Evolutionary conservation across 2,797 vertebrate genomes (phyloP), one percentile per base, ranked within the genome.

Genomic region (Pachyuromys duprasi): DNA sequence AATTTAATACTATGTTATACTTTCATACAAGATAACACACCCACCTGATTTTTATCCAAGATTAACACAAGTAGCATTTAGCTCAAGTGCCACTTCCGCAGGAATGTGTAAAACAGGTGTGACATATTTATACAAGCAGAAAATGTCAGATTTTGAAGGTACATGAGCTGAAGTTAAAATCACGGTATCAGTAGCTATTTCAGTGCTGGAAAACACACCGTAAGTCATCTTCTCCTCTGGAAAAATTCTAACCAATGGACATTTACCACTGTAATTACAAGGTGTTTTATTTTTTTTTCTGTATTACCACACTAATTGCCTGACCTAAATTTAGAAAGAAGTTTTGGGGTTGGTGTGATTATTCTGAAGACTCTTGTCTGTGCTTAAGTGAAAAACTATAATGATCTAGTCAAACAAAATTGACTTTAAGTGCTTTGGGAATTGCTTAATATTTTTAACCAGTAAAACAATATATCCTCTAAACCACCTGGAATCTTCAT

Each of bases 401-500:
- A 96, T 95, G 89, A 97, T 90, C 60, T 95, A 90, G 69, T 91
- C 86, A 95, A 95, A 94, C 31, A 42, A 95, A 97, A 97, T 92
- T 97, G 95, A 97, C 97, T 97, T 87, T 93, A 97, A 96, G 89
- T 97, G 72, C 93, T 91, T 65, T 93, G 53, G 95, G 87, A 95
- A 95, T 89, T 93, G 80, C 89, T 96, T 96, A 96, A 95, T 96
- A 98, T 95, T 97, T 97, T 97, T 96, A 97, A 96, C 86, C n/a
- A 90, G 53, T 62, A 90, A 70, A 95, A 97, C 20, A 95, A 96
- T 94, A 74, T 67, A 89, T 95, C 80, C 91, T 94, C 80, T 92
- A 93, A 96, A 96, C 60, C 95, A 97, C 72, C 72, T 95, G 79
- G 84, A 89, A 96, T 91, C 91, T 63, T 93, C 78, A 92, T 84